Evolutionary conservation across 1,140 invertebrate species (phyloP).

Genomic region (Chelonus insularis): DNA sequence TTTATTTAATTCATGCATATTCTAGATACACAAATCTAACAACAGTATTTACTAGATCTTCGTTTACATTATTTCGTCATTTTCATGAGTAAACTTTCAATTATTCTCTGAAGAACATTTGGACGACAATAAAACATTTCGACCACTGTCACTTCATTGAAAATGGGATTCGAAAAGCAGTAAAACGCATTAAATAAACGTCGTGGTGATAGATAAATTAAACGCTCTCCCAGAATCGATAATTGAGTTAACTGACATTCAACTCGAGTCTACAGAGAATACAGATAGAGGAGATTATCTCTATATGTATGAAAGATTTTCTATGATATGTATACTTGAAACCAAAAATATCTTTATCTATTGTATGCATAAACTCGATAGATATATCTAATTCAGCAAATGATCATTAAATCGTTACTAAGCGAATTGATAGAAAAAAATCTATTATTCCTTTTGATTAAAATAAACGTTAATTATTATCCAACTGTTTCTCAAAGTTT

Average conservation of each 20-base stretch:
- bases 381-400: no score
- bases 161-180: constrained; percentile 4
- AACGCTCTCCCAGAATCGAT: constrained; percentile 15
- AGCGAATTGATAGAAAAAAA: no score
- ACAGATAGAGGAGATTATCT: neutral
- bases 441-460: no score
- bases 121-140: neutral
- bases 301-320: neutral
- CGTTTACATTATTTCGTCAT: no score
- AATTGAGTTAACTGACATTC: constrained; percentile 16
- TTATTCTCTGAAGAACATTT: neutral
- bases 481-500: no score
- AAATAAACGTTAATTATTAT: no score
- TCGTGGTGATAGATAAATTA: constrained; percentile 16
- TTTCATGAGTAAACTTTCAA: no score
- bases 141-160: no score
- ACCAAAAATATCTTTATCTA: neutral
- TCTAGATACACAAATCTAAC: no score
- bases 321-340: neutral
- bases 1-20: no score
- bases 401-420: no score
- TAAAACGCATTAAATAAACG: constrained; percentile 11
- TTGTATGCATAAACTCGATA: neutral
- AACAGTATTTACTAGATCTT: no score
- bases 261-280: neutral